These are phyloP conservation scores for Lontra canadensis DNA, from an alignment of 2,113 vertebrate species.

Conservation along the genomic window DNA sequence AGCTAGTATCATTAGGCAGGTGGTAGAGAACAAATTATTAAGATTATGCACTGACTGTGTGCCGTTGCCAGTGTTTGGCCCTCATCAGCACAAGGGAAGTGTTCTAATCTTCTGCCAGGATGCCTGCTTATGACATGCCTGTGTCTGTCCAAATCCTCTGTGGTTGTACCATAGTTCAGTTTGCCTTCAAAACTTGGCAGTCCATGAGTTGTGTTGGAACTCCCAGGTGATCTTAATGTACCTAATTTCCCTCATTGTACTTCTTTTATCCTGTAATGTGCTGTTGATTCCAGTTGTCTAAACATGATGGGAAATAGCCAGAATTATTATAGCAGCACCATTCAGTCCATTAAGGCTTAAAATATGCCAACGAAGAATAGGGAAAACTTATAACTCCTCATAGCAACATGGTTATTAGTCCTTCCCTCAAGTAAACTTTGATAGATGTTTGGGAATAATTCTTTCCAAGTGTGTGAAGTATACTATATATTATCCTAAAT, in stretches of 20 bases:
- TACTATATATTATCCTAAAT: constrained; percentile 35
- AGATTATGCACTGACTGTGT: background rate
- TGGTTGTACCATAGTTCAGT: background rate
- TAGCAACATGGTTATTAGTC: background rate
- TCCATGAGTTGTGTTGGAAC: background rate
- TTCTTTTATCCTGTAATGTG: constrained; percentile 48
- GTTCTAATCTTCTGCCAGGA: constrained; percentile 31
- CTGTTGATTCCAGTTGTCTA: constrained; percentile 49
- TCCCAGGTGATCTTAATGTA: constrained; percentile 43
- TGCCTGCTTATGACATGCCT: constrained; percentile 34
- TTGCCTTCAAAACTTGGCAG: constrained; percentile 58
- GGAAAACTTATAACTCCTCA: background rate
- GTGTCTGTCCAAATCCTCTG: constrained; percentile 22
- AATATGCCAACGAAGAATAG: constrained; percentile 21
- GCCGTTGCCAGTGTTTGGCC: constrained; percentile 49
- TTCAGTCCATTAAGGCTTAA: constrained; percentile 34
- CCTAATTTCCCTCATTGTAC: constrained; percentile 29
- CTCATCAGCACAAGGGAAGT: background rate
- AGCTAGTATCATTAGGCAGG: constrained; percentile 35
- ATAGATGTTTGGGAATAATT: constrained; percentile 43
- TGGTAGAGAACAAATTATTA: constrained; percentile 45
- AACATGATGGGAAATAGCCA: background rate
- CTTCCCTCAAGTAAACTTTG: constrained; percentile 35
- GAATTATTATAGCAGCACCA: background rate
- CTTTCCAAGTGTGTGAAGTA: background rate